These are phyloP conservation scores for Protonemura montana DNA, from an alignment of 2,888 invertebrate genomes.

Conservation along the genomic window DNA sequence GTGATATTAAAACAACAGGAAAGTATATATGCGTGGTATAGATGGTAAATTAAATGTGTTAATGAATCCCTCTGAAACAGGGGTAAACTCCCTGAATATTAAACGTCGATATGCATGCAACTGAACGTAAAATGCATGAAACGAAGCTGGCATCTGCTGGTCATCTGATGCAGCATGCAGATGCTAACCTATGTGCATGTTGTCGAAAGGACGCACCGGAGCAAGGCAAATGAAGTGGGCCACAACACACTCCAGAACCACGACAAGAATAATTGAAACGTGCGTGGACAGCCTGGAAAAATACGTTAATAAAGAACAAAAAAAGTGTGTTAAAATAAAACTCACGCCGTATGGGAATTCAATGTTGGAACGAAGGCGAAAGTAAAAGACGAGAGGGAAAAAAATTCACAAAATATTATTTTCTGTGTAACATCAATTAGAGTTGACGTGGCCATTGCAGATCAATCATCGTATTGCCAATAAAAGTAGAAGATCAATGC, in stretches of 20 bases:
- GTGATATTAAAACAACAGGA: too few relatives aligned
- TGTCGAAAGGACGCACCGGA: background rate
- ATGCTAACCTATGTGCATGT: background rate
- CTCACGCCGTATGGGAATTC: background rate
- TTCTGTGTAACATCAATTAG: background rate
- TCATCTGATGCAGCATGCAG: background rate
- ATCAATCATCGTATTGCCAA: background rate
- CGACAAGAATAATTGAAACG: background rate
- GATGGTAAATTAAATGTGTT: background rate
- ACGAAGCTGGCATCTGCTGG: background rate
- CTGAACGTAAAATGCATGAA: background rate
- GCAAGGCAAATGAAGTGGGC: background rate
- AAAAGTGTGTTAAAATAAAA: background rate
- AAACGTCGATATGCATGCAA: background rate
- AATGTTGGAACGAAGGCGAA: background rate
- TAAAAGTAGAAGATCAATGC: background rate
- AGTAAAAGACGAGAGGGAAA: background rate
- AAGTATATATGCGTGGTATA: too few relatives aligned
- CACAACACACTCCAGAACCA: background rate
- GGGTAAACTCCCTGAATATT: background rate
- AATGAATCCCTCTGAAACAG: background rate
- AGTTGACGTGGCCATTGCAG: background rate
- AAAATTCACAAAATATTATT: background rate
- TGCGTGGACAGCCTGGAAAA: background rate
- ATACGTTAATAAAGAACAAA: background rate